phyloP scores from a whole-genome alignment of 2,113 vertebrate genomes.

The Eidolon helvum region DNA sequence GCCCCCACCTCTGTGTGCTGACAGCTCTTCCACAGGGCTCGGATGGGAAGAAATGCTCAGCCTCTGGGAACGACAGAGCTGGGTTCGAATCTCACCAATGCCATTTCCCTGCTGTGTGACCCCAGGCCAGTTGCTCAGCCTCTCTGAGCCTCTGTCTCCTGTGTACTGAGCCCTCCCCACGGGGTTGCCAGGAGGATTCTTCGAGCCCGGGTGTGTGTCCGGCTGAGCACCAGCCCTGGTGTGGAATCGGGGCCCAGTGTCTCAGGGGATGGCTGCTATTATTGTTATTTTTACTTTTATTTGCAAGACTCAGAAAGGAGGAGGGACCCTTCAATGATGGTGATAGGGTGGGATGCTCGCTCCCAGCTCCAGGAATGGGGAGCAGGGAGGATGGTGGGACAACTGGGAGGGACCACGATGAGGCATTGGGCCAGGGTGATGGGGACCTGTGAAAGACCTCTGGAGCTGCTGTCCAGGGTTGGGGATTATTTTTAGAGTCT shows the following conservation, averaged over 20 bases:
- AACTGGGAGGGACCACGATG: background rate
- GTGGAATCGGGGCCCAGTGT: accelerated
- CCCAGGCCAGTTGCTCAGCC: background rate
- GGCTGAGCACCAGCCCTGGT: background rate
- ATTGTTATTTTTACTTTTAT: background rate
- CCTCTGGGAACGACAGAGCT: background rate
- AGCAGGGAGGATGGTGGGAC: background rate
- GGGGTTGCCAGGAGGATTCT: background rate
- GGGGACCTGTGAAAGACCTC: background rate
- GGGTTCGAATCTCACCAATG: background rate
- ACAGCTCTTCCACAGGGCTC: background rate
- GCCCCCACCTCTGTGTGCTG: background rate
- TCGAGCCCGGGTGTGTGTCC: too few species aligned
- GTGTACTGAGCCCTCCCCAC: background rate
- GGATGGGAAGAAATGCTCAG: background rate
- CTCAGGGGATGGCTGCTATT: accelerated
- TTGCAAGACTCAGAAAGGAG: background rate
- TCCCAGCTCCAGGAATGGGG: too few species aligned
- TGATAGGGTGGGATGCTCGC: accelerated
- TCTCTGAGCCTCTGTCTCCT: background rate
- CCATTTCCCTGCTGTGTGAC: background rate
- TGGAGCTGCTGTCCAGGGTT: background rate
- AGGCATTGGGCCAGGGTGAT: background rate
- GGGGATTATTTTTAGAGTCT: slow-evolving; percentile 71
- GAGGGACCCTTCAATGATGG: too few species aligned